These are phyloP conservation scores for Indicator indicator DNA, from an alignment of 2,113 vertebrate genomes.

Conservation along the genomic window DNA sequence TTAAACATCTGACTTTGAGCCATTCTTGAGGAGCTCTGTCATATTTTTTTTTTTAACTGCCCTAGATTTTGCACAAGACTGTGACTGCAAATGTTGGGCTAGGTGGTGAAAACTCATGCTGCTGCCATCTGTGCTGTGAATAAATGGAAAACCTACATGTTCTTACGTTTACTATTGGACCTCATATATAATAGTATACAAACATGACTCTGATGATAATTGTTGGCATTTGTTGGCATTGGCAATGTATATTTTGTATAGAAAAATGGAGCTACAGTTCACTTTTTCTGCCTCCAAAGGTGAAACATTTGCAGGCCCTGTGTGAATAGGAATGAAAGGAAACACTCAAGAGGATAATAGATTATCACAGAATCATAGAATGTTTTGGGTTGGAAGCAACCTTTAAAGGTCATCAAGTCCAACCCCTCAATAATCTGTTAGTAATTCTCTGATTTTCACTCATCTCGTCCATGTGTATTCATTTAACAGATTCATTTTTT, in stretches of 20 bases:
- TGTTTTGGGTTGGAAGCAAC: no score
- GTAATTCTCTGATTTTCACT: background rate
- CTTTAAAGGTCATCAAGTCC: no score
- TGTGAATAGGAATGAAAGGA: background rate
- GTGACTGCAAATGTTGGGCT: constrained; percentile 11
- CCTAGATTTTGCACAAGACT: constrained; percentile 7
- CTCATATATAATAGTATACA: background rate
- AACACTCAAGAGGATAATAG: background rate
- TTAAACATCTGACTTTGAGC: background rate
- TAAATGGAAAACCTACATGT: constrained; percentile 11
- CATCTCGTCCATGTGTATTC: background rate
- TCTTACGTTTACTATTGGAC: constrained; percentile 25
- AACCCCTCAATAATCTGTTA: background rate
- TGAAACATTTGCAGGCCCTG: accelerated
- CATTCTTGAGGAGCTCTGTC: background rate
- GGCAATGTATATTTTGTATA: background rate
- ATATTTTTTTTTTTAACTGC: background rate
- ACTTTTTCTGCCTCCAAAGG: background rate
- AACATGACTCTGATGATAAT: constrained; percentile 26
- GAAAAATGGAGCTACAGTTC: background rate
- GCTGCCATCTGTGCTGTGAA: constrained; percentile 65
- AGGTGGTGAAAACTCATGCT: constrained; percentile 41
- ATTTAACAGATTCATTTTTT: background rate
- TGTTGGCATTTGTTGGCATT: background rate
- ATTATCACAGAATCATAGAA: no score